These are phyloP conservation scores for Numenius phaeopus DNA, from an alignment of 2,797 vertebrate species.

Conservation along the genomic window DNA sequence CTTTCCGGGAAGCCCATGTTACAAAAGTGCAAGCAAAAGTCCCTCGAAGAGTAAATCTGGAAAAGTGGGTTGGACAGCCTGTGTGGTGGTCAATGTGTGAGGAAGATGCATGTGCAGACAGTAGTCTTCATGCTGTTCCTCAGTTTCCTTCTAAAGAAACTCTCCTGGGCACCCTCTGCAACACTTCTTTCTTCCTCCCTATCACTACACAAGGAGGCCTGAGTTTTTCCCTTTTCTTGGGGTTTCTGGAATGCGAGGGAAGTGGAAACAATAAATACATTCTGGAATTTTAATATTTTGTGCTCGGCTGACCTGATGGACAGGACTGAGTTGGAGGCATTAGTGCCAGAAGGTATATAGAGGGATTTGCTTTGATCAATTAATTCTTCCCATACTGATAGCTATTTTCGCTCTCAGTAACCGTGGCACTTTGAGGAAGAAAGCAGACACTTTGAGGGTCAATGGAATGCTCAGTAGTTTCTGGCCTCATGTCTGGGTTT, in stretches of 20 bases:
- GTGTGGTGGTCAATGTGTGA: neutral
- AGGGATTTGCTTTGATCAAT: neutral
- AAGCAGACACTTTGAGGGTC: neutral
- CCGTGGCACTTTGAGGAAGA: neutral
- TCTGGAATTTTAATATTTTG: neutral
- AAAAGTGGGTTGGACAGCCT: neutral
- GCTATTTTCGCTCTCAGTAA: neutral
- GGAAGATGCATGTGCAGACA: neutral
- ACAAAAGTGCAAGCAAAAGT: neutral
- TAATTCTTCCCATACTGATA: neutral
- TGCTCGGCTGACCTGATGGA: neutral
- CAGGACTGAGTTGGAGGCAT: neutral
- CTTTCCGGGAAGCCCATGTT: neutral
- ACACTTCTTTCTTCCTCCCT: neutral
- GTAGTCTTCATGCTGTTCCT: neutral
- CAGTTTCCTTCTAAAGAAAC: neutral
- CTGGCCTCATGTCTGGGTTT: neutral
- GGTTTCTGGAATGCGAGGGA: neutral
- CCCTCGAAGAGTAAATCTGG: neutral
- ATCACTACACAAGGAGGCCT: accelerated
- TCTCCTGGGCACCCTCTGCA: neutral
- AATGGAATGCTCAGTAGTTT: neutral
- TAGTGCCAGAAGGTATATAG: neutral
- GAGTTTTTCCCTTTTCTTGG: neutral
- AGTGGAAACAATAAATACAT: neutral